Evolutionary conservation across 2,113 vertebrate species (phyloP).

Genomic region (Aldabrachelys gigantea): DNA sequence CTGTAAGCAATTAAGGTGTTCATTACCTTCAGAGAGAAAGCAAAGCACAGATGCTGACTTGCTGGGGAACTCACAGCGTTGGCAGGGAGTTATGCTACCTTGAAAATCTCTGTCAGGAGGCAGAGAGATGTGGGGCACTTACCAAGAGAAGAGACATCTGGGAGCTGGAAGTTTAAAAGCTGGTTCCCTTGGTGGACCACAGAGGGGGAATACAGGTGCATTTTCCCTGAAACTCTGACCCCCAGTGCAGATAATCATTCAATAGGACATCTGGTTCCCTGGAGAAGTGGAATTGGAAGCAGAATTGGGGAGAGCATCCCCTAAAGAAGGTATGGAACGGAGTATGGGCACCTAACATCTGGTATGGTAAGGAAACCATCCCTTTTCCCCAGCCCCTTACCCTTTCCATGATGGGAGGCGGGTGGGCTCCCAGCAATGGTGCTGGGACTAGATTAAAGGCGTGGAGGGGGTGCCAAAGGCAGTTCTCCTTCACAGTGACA

Average conservation of each 20-base stretch:
- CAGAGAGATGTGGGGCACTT: neutral
- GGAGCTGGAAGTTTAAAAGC: neutral
- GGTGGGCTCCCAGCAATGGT: neutral
- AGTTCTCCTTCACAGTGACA: neutral
- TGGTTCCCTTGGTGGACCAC: neutral
- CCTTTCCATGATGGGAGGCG: neutral
- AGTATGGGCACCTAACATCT: accelerated
- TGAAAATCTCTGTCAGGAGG: neutral
- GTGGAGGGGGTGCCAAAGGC: neutral
- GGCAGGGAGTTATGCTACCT: neutral
- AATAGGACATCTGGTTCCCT: neutral
- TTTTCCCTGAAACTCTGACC: neutral
- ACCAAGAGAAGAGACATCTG: neutral
- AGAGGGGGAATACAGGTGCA: neutral
- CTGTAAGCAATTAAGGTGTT: neutral
- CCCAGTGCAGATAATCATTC: too few species aligned
- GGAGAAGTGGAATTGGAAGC: neutral
- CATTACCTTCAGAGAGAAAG: neutral
- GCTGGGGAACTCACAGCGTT: neutral
- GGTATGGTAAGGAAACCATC: neutral
- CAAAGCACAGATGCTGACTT: neutral
- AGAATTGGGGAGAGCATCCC: neutral
- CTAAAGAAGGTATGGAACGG: neutral
- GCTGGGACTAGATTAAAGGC: neutral
- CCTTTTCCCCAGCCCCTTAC: neutral